Percentiles rank a stretch among this genome's conserved stretches.
phyloP scores from a whole-genome alignment of 1,140 invertebrate genomes.

The Drosophila neocordata region DNA sequence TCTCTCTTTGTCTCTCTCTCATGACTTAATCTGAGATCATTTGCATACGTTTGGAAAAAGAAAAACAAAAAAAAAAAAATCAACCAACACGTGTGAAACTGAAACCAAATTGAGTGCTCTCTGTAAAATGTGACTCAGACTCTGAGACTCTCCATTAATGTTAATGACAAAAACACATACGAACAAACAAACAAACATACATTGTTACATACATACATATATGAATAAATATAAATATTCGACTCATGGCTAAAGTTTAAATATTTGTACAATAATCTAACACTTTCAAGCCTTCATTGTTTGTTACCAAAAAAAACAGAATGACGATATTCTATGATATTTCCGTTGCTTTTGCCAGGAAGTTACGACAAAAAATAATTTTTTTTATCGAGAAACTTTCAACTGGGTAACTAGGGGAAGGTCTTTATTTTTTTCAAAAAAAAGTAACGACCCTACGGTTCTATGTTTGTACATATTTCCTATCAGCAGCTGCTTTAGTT shows the following conservation, averaged over 20 bases:
- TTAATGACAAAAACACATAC: background rate
- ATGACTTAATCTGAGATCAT: constrained; percentile 11
- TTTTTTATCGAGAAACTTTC: constrained; percentile 10
- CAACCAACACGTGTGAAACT: constrained; percentile 8
- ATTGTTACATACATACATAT: background rate
- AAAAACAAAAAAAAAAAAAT: background rate
- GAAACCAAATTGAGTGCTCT: background rate
- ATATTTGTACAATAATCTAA: constrained; percentile 19
- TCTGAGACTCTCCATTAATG: background rate
- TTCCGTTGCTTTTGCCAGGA: constrained; percentile 8
- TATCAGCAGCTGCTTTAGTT: constrained; percentile 21
- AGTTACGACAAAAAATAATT: constrained; percentile 11
- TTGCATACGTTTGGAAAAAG: background rate
- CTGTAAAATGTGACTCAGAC: constrained; percentile 3
- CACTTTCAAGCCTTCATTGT: constrained; percentile 3
- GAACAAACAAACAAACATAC: background rate
- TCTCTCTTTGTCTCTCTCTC: background rate
- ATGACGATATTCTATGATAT: constrained; percentile 1
- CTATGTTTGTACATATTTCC: background rate
- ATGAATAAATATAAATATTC: background rate
- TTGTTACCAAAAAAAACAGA: background rate
- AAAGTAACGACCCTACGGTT: background rate
- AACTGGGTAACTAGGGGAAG: constrained; percentile 14
- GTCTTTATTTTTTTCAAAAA: constrained; percentile 1
- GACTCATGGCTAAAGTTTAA: constrained; percentile 17